Evolutionary conservation across 2,797 vertebrate species (phyloP), one percentile per base, ranked within the genome.

Genomic region (Phataginus tetradactyla): DNA sequence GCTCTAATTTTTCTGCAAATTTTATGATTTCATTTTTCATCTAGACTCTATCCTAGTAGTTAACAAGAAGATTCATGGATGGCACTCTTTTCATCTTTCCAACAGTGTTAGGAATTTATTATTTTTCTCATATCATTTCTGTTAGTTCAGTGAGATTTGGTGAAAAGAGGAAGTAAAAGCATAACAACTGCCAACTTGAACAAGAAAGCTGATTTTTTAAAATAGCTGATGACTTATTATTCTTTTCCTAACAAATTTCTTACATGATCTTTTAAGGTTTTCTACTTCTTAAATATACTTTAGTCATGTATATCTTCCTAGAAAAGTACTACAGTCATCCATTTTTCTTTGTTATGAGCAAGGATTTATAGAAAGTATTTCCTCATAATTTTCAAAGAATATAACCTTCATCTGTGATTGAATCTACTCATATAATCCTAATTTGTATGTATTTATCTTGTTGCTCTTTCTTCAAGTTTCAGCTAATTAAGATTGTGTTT

Each of bases 1-100:
- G 51, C 21, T 29, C 10, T 89, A 80, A 68, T 55, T 59, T 85
- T 74, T 83, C 53, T 71, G 77, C 21, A 83, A 49, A 37, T 66
- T 53, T 77, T 69, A 71, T 96, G 5, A 64, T 93, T 81, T 87
- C 3, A 55, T 69, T 71, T 83, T 75, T 86, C 9, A 64, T 87
- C n/a, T 77, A 71, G 10, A 90, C 39, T 77, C 81, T 66, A 95
- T 95, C 83, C 90, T 75, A 27, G 7, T 75, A 86, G 90, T 75
- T 95, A 69, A 63, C 12, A 59, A 64, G 37, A 95, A 92, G 25
- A 57, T 92, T 92, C 15, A 90, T 66, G 49, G 53, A 49, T 75
- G 25, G 9, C 15, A 63, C n/a, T 90, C 42, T 66, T 95, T 63
- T 29, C 39, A 57, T 12, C 11, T 71, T 78, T 57, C 20, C 55